Conservation (phyloP, 2,113 vertebrate genomes). For the Sprattus sprattus region DNA sequence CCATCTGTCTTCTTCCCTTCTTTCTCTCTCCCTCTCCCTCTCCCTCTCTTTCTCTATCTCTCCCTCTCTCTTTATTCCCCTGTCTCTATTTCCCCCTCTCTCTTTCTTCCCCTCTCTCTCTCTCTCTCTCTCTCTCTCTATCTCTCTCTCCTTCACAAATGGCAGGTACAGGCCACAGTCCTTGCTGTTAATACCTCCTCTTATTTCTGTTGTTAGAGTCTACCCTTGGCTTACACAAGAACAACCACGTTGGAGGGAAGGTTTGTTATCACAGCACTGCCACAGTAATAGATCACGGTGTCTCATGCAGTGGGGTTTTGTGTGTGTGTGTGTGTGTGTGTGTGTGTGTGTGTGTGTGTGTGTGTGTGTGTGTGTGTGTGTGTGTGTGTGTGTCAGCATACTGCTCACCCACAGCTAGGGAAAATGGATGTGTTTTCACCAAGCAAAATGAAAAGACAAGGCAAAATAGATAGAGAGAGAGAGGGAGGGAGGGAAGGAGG, state of each 20-base stretch:
- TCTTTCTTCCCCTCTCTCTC: not conserved
- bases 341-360: constrained; percentile 27
- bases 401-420: constrained; percentile 33
- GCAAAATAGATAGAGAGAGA: not conserved
- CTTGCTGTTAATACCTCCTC: too few species aligned
- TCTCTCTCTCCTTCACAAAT: too few species aligned
- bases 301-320: constrained; percentile 43
- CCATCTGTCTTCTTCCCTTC: not conserved
- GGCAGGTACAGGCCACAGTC: too few species aligned
- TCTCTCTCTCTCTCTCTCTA: too few species aligned
- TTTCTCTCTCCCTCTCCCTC: not conserved
- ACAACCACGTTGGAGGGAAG: too few species aligned
- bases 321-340: constrained; percentile 47
- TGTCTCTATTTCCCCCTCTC: not conserved
- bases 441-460: constrained; percentile 46
- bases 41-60: not conserved
- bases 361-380: constrained; percentile 28
- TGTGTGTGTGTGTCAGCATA: constrained; percentile 36
- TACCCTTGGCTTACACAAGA: too few species aligned
- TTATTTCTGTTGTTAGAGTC: too few species aligned
- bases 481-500: not conserved
- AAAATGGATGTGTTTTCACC: constrained; percentile 51
- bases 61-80: not conserved
- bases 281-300: not conserved
- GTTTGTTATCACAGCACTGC: too few species aligned